A percentile compares a stretch with the other conserved stretches of the same genome.
Conservation (phyloP, 2,797 vertebrate genomes). For the Amblyraja radiata region DNA sequence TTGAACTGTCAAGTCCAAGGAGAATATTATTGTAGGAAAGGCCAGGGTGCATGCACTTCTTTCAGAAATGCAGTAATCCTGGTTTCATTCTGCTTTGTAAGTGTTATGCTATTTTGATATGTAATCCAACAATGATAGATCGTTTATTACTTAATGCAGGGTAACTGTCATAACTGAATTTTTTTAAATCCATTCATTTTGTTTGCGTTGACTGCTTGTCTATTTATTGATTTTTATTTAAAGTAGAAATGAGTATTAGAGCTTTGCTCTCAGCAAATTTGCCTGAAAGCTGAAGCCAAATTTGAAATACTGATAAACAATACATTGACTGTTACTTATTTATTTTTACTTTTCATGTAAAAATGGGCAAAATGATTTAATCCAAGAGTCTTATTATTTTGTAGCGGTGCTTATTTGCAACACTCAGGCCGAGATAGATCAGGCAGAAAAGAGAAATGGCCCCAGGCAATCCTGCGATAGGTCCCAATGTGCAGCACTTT, state of each 20-base stretch:
- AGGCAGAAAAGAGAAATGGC: background rate
- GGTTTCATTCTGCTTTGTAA: background rate
- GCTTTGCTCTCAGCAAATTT: background rate
- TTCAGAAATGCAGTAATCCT: background rate
- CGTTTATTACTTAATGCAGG: background rate
- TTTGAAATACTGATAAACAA: background rate
- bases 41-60: conserved; percentile 19
- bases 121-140: background rate
- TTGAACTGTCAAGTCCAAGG: conserved; percentile 45
- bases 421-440: background rate
- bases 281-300: background rate
- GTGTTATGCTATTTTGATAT: conserved; percentile 17
- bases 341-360: background rate
- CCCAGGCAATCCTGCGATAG: background rate
- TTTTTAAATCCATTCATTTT: background rate
- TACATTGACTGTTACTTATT: background rate
- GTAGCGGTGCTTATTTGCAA: background rate
- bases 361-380: background rate
- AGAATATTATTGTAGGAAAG: conserved; percentile 42
- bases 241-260: background rate
- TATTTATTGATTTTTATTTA: conserved; percentile 14
- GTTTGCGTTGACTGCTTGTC: background rate
- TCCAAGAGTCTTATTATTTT: background rate
- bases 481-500: background rate
- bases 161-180: conserved; percentile 9